These are phyloP conservation scores for Apodemus speciosus DNA, from an alignment of 2,113 vertebrate genomes.

Conservation along the genomic window DNA sequence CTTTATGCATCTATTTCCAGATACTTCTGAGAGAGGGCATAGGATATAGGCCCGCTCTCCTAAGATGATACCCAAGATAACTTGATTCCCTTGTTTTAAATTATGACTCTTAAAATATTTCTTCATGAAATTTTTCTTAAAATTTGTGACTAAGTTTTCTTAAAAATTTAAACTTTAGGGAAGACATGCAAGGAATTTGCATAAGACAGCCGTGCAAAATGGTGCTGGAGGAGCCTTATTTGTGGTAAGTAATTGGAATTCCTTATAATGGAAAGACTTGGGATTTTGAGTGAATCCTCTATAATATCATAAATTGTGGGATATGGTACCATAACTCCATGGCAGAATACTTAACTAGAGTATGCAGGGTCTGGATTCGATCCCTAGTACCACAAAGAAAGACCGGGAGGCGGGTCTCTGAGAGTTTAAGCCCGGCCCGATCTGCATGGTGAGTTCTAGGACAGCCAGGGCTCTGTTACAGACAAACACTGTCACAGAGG, in stretches of 20 bases:
- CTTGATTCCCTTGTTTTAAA: constrained; percentile 52
- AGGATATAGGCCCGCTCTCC: background rate
- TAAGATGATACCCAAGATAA: background rate
- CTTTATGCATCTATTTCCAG: constrained; percentile 9
- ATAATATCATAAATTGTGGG: background rate
- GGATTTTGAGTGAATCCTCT: background rate
- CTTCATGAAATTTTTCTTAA: constrained; percentile 45
- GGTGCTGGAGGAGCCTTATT: constrained; percentile 93
- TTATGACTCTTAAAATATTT: constrained; percentile 50
- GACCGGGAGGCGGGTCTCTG: too few relatives aligned
- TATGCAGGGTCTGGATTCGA: background rate
- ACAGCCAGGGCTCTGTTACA: too few relatives aligned
- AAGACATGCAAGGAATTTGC: constrained; percentile 88
- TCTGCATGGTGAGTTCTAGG: too few relatives aligned
- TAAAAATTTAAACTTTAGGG: constrained; percentile 83
- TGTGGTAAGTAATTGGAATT: constrained; percentile 89
- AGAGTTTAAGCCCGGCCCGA: too few relatives aligned
- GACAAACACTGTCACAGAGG: too few relatives aligned
- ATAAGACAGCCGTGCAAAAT: constrained; percentile 87
- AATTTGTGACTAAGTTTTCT: constrained; percentile 23
- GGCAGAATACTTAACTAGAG: background rate
- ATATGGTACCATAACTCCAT: background rate
- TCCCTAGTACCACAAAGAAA: too few relatives aligned
- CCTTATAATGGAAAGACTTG: background rate
- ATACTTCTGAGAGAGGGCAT: background rate